Evolutionary conservation across 2,888 invertebrate genomes (phyloP), one percentile per base, ranked within the genome.

Genomic region (Dugesia japonica): DNA sequence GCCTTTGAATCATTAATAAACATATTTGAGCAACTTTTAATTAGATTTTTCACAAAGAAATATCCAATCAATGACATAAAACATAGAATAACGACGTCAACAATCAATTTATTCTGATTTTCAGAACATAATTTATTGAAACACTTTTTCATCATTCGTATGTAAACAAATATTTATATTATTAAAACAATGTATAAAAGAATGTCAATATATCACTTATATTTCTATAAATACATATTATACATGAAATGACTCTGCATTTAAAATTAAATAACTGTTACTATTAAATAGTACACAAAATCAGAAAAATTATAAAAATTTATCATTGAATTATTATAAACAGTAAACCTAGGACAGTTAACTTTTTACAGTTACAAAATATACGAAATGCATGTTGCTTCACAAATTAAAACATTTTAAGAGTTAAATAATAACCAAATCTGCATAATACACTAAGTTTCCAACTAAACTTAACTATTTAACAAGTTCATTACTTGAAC

Each of bases 171-270:
- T 20, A 56, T 9, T 56, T 56, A 56, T 13, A 13, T 56, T 13
- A 56, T 56, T 56, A 56, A 56, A 56, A 56, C 56, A 56, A 56
- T 9, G 4, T 20, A n/a, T 9, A 56, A 56, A 56, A 20, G n/a
- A 56, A 56, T 20, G 17, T 56, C 56, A 56, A 56, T 56, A n/a
- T 56, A 56, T 56, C 56, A 56, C 56, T 4, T 56, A 56, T 56
- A 56, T 56, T 56, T 56, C 56, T 56, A 56, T 56, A 56, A 56
- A 56, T 56, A 56, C 56, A 56, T 56, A 56, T 56, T 56, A 56
- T 56, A 56, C 56, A 56, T 23, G 56, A 56, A 56, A 56, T 56
- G 56, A 56, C 56, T 56, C 56, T 56, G 56, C n/a, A 38, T 56
- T 56, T 56, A 4, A 56, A 56, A 56, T 56, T 56, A 56, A 56